Evolutionary conservation across 2,797 vertebrate species (phyloP).

Genomic region (Parotocinclus haroldoi): DNA sequence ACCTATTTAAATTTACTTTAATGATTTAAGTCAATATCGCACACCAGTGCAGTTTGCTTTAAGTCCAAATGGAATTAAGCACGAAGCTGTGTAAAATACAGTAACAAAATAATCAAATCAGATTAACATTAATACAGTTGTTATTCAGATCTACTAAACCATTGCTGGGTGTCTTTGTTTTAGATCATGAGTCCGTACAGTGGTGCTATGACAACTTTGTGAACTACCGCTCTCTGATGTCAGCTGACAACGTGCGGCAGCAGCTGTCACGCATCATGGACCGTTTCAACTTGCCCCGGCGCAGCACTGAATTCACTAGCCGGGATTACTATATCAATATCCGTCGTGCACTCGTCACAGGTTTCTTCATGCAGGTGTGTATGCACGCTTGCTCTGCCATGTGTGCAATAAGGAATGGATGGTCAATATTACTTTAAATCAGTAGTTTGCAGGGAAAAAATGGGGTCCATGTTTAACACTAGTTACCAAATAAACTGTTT

Average conservation of each 20-base stretch:
- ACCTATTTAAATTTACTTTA: too few relatives aligned
- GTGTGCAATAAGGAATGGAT: neutral
- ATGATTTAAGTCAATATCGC: too few relatives aligned
- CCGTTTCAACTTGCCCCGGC: slow-evolving; percentile 92
- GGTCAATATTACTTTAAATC: too few relatives aligned
- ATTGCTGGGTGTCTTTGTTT: neutral
- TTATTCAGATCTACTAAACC: too few relatives aligned
- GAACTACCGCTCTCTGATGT: slow-evolving; percentile 99
- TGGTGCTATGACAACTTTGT: slow-evolving; percentile 99
- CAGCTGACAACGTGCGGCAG: slow-evolving; percentile 97
- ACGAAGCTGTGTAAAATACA: neutral
- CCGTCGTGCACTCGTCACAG: slow-evolving; percentile 91
- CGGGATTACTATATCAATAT: slow-evolving; percentile 96
- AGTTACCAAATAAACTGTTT: too few relatives aligned
- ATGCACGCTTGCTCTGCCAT: neutral
- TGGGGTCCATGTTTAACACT: too few relatives aligned
- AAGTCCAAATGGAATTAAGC: neutral
- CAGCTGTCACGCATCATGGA: slow-evolving; percentile 98
- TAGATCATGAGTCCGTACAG: slow-evolving; percentile 98
- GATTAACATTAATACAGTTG: neutral
- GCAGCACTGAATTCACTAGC: slow-evolving; percentile 94
- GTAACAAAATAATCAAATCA: neutral
- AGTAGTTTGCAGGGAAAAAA: too few relatives aligned
- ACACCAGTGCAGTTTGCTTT: too few relatives aligned
- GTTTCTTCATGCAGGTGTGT: slow-evolving; percentile 96